These are phyloP conservation scores for Caenorhabditis macrosperma DNA, from an alignment of 2,888 invertebrate species.

Conservation along the genomic window DNA sequence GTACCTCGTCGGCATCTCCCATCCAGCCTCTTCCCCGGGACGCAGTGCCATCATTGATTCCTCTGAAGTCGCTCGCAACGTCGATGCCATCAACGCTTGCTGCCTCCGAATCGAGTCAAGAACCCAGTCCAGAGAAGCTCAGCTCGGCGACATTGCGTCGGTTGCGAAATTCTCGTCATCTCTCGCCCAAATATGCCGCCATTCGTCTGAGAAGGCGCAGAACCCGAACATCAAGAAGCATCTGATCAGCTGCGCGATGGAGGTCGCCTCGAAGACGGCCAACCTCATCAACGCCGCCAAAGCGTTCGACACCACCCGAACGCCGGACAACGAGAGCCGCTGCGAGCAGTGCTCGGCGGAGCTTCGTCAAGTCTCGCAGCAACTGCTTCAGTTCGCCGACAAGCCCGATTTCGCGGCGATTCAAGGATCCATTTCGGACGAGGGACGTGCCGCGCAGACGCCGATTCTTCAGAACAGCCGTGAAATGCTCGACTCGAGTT, in stretches of 20 bases:
- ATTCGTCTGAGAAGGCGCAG: constrained; percentile 91
- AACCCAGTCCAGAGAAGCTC: constrained; percentile 63
- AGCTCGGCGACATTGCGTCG: constrained; percentile 85
- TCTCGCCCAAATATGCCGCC: constrained; percentile 94
- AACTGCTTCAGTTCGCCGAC: constrained; percentile 92
- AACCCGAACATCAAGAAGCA: constrained; percentile 92
- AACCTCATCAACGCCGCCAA: constrained; percentile 95
- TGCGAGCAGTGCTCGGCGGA: constrained; percentile 86
- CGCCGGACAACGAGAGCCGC: constrained; percentile 7
- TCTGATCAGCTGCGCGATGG: constrained; percentile 97
- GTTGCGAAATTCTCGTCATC: constrained; percentile 97
- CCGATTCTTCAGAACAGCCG: constrained; percentile 87
- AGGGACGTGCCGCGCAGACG: constrained; percentile 86
- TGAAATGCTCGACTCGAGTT: constrained; percentile 87
- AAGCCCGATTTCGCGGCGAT: constrained; percentile 94
- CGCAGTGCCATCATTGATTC: constrained; percentile 92
- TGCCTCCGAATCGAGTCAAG: constrained; percentile 83
- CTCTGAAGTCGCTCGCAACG: constrained; percentile 90
- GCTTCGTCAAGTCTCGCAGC: constrained; percentile 91
- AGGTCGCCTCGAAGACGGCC: constrained; percentile 96
- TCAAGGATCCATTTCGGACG: constrained; percentile 89
- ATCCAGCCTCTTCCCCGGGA: constrained; percentile 89
- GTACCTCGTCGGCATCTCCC: constrained; percentile 93
- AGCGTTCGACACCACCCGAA: constrained; percentile 85
- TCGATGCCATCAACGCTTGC: constrained; percentile 91